phyloP scores from a whole-genome alignment of 2,888 invertebrate species.

The Abrostola triplasia region DNA sequence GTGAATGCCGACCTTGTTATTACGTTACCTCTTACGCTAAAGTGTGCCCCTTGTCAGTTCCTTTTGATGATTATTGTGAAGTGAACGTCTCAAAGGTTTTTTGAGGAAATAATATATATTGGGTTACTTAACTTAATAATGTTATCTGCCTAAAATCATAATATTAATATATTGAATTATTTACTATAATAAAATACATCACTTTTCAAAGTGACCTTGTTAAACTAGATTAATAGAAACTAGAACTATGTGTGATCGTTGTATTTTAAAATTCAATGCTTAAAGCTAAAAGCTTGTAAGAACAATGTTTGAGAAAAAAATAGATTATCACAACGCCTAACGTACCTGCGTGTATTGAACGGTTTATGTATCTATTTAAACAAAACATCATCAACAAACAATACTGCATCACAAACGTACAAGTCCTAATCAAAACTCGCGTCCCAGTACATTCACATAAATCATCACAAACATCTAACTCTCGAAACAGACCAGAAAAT shows the following conservation, averaged over 20 bases:
- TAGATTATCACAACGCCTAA: no score
- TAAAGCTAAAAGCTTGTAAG: no score
- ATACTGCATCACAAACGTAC: no score
- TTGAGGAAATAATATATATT: conserved; percentile 32
- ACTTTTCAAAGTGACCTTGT: no score
- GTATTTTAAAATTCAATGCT: no score
- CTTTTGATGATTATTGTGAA: conserved; percentile 42
- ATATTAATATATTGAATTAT: not conserved
- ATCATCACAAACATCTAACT: conserved; percentile 36
- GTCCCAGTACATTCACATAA: conserved; percentile 14
- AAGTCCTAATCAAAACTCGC: conserved; percentile 12
- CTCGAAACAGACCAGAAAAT: conserved; percentile 43
- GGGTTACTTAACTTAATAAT: conserved; percentile 20
- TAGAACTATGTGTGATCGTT: no score
- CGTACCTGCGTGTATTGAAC: no score
- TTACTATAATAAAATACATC: not conserved
- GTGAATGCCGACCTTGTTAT: conserved; percentile 33
- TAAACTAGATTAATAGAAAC: no score
- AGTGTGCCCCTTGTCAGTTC: conserved; percentile 25
- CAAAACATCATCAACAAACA: no score
- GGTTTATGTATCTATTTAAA: no score
- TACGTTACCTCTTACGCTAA: conserved; percentile 13
- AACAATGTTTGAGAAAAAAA: no score
- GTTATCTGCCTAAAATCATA: not conserved
- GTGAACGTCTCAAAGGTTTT: conserved; percentile 36